Percentiles rank a stretch among this genome's conserved stretches.
These are phyloP conservation scores for Papilio glaucus DNA, from an alignment of 1,140 invertebrate genomes.

Conservation along the genomic window DNA sequence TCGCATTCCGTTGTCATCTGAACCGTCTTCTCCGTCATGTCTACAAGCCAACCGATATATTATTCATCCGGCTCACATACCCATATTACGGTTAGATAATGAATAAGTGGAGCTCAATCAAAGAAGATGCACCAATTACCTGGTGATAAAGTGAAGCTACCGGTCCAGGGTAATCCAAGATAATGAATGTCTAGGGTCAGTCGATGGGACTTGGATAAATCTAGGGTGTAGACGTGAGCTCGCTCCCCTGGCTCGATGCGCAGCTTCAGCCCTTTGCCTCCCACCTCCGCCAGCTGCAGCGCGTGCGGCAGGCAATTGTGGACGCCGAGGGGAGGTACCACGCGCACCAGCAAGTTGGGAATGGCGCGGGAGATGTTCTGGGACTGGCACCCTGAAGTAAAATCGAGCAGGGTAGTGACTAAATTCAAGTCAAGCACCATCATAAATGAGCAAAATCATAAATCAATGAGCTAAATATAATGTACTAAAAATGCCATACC, in stretches of 20 bases:
- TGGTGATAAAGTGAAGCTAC: slow-evolving; percentile 86
- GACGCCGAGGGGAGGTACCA: slow-evolving; percentile 89
- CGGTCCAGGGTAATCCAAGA: slow-evolving; percentile 88
- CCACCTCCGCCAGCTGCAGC: slow-evolving; percentile 82
- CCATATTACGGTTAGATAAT: no score
- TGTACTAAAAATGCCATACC: no score
- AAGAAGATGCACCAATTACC: slow-evolving; percentile 66
- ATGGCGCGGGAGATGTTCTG: slow-evolving; percentile 82
- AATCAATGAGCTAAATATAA: background rate
- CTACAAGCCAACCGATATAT: slow-evolving; percentile 43
- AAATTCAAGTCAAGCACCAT: background rate
- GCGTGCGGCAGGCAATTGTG: slow-evolving; percentile 91
- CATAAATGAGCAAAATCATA: background rate
- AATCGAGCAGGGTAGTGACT: slow-evolving; percentile 14
- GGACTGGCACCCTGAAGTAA: slow-evolving; percentile 60
- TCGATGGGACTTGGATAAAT: slow-evolving; percentile 84
- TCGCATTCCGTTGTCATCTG: slow-evolving; percentile 88
- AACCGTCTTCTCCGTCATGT: slow-evolving; percentile 77
- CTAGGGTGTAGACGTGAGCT: slow-evolving; percentile 87
- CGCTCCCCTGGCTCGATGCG: slow-evolving; percentile 89
- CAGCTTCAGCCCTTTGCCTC: slow-evolving; percentile 72
- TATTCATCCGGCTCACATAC: background rate
- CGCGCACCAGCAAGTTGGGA: slow-evolving; percentile 89
- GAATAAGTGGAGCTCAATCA: background rate
- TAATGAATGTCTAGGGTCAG: slow-evolving; percentile 88